phyloP scores from a whole-genome alignment of 2,113 vertebrate genomes.

The Pseudopipra pipra region DNA sequence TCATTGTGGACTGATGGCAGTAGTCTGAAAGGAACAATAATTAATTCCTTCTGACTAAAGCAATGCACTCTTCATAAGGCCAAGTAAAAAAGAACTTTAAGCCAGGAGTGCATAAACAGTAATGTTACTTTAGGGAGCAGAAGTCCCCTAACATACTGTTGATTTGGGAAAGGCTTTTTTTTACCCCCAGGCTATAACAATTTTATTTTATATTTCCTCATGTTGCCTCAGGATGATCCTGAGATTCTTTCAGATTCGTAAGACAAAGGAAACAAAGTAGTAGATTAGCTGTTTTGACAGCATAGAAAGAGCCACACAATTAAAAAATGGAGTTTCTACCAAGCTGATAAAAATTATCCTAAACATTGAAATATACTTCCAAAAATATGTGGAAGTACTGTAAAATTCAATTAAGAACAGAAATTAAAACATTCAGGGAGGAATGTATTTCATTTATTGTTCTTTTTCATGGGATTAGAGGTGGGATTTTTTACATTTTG shows the following conservation, averaged over 20 bases:
- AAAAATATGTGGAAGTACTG: background rate
- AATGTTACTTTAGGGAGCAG: slow-evolving; percentile 73
- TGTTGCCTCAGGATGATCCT: slow-evolving; percentile 53
- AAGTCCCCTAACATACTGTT: slow-evolving; percentile 78
- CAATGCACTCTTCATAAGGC: slow-evolving; percentile 45
- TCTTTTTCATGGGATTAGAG: background rate
- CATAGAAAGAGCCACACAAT: background rate
- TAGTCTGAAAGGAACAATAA: slow-evolving; percentile 69
- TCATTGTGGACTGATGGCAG: slow-evolving; percentile 48
- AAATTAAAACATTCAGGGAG: background rate
- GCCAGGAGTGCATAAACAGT: slow-evolving; percentile 68
- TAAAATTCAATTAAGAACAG: background rate
- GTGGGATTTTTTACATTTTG: background rate
- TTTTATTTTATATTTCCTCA: slow-evolving; percentile 62
- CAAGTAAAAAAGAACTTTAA: slow-evolving; percentile 71
- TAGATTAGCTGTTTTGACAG: slow-evolving; percentile 2
- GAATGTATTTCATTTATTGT: background rate
- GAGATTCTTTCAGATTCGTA: slow-evolving; percentile 52
- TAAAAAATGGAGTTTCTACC: background rate
- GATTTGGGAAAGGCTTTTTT: slow-evolving; percentile 73
- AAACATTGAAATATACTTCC: background rate
- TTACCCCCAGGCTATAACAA: slow-evolving; percentile 66
- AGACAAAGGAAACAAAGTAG: slow-evolving; percentile 19
- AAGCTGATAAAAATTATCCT: background rate
- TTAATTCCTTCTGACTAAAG: slow-evolving; percentile 75